Evolutionary conservation across 2,113 vertebrate species (phyloP), one percentile per base, ranked within the genome.

Genomic region (Leptobrachium leishanense): DNA sequence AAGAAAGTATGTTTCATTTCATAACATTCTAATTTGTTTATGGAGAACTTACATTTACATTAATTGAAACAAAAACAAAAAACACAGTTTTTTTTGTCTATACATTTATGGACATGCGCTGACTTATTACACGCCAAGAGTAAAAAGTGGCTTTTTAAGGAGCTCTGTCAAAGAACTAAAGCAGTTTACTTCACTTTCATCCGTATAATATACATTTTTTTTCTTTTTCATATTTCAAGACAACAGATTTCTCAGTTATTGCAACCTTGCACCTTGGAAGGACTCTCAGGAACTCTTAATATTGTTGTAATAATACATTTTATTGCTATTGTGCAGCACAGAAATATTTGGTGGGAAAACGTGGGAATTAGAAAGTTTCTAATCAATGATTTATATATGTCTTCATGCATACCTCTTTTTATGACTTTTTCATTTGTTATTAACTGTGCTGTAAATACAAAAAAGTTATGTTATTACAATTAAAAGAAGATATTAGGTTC

Each of bases 211-310:
- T 20, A 55, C 41, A 57, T 66, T 66, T 79, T 43, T 53, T 79
- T n/a, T 53, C 62, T 76, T 66, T 39, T 64, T 40, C 5, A 50
- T 44, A 73, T 59, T 63, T 64, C 15, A 39, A 67, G 12, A 55
- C 39, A 55, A 43, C 74, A 68, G 11, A 55, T 67, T 76, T 4
- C 40, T 72, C n/a, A 39, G 63, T 72, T 73, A 73, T 65, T 65
- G 40, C n/a, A 72, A 73, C n/a, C 62, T 57, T 31, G 43, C 11
- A 77, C 42, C 20, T 62, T 62, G 69, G n/a, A 70, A 62, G 50
- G 59, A 70, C 65, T 70, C 75, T 44, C 7, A 76, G 44, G 40
- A 76, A 13, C 63, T 55, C 44, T 54, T 53, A 76, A 76, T 76
- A 54, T 67, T 76, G 11, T 13, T 55, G 31, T 65, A 76, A 76